These are phyloP conservation scores for Drosophila trapezifrons DNA, from an alignment of 1,140 invertebrate species.

Conservation along the genomic window DNA sequence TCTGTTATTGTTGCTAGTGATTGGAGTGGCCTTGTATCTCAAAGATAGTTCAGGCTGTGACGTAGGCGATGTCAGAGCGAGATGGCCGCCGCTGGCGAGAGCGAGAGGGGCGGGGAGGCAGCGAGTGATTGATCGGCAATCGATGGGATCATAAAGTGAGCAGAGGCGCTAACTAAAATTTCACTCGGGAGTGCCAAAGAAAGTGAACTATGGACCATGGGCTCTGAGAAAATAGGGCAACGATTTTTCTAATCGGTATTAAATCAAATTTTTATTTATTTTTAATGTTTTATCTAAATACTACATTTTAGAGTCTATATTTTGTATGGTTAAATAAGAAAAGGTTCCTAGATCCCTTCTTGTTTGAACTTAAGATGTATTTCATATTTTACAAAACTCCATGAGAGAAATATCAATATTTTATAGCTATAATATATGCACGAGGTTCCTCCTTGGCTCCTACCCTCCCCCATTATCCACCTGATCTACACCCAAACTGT, in stretches of 20 bases:
- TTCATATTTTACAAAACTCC: too few species aligned
- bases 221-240: not conserved
- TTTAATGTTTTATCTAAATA: too few species aligned
- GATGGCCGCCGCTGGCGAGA: not conserved
- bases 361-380: too few species aligned
- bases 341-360: too few species aligned
- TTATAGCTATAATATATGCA: not conserved
- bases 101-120: not conserved
- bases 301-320: not conserved
- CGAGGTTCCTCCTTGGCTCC: not conserved
- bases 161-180: conserved; percentile 20
- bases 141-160: conserved; percentile 39
- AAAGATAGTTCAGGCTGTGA: conserved; percentile 44
- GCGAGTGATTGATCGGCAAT: conserved; percentile 41
- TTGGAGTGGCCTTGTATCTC: conserved; percentile 40
- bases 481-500: conserved; percentile 41
- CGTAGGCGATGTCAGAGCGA: conserved; percentile 19
- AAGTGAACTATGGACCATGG: conserved; percentile 5
- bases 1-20: conserved; percentile 40
- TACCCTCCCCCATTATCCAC: not conserved
- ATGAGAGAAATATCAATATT: not conserved
- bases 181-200: not conserved
- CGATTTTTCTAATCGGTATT: not conserved
- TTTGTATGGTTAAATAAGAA: not conserved
- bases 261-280: not conserved